Percentiles rank a stretch among this genome's conserved stretches.
phyloP scores from a whole-genome alignment of 2,113 vertebrate genomes.

The Sphyrna mokarran region DNA sequence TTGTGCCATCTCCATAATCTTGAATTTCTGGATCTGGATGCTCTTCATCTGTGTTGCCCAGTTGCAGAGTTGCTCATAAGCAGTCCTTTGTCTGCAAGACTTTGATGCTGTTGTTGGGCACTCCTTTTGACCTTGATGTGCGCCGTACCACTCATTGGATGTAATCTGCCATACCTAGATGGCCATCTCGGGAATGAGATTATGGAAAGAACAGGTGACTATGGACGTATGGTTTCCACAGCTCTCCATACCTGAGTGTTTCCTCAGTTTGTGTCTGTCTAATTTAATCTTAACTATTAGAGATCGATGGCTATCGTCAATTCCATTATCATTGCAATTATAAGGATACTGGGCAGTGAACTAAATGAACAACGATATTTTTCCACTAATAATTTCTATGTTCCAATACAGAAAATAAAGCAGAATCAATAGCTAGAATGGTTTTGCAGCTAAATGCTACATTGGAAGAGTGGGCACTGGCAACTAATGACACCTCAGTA shows the following conservation, averaged over 20 bases:
- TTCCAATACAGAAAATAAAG: neutral
- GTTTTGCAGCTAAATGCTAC: neutral
- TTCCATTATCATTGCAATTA: neutral
- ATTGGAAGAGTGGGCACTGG: neutral
- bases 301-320: neutral
- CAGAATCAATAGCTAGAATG: neutral
- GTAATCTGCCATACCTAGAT: neutral
- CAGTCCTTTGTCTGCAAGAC: neutral
- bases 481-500: neutral
- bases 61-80: neutral
- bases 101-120: neutral
- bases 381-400: neutral
- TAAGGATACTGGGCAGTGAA: neutral
- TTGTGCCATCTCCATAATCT: neutral
- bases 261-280: neutral
- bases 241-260: neutral
- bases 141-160: neutral
- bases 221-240: neutral
- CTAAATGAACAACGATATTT: neutral
- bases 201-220: neutral
- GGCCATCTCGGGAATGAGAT: neutral
- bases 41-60: conserved; percentile 10
- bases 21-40: neutral
- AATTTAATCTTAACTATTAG: neutral
- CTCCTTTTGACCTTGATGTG: neutral